Evolutionary conservation across 2,888 invertebrate genomes (phyloP).

Genomic region (Lepidonotus clava): DNA sequence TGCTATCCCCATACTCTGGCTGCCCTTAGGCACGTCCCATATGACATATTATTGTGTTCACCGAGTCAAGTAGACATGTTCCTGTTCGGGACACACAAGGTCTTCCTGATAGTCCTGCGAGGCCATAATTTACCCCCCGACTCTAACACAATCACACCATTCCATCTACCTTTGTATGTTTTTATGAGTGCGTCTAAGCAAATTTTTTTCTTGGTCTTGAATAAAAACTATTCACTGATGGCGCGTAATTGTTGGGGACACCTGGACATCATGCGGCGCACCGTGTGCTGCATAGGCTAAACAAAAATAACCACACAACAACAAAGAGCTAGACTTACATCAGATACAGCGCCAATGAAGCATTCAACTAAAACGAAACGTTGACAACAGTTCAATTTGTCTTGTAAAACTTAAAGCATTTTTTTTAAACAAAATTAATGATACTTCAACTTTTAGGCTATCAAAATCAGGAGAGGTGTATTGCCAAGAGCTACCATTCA

Average conservation of each 20-base stretch:
- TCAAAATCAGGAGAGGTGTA: too few relatives aligned
- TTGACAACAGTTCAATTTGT: too few relatives aligned
- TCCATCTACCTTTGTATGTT: slow-evolving; percentile 20
- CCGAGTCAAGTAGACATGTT: slow-evolving; percentile 30
- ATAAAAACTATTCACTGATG: slow-evolving; percentile 12
- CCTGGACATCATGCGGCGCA: background rate
- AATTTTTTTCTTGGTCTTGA: background rate
- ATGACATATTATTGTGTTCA: slow-evolving; percentile 43
- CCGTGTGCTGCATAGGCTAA: background rate
- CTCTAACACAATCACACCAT: slow-evolving; percentile 47
- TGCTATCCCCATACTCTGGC: background rate
- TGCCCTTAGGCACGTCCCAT: slow-evolving; percentile 30
- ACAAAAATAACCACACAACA: background rate
- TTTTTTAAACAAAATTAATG: too few relatives aligned
- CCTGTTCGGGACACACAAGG: background rate
- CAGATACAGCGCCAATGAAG: background rate
- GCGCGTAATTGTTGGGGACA: slow-evolving; percentile 6
- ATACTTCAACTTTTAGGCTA: too few relatives aligned
- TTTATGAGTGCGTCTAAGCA: slow-evolving; percentile 27
- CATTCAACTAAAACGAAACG: background rate
- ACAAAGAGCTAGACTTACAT: background rate
- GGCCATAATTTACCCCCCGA: slow-evolving; percentile 39
- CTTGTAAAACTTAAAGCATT: too few relatives aligned
- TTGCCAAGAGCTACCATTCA: too few relatives aligned
- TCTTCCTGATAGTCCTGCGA: slow-evolving; percentile 33